phyloP scores from a whole-genome alignment of 2,888 invertebrate species.

The Pristionchus japonicus region DNA sequence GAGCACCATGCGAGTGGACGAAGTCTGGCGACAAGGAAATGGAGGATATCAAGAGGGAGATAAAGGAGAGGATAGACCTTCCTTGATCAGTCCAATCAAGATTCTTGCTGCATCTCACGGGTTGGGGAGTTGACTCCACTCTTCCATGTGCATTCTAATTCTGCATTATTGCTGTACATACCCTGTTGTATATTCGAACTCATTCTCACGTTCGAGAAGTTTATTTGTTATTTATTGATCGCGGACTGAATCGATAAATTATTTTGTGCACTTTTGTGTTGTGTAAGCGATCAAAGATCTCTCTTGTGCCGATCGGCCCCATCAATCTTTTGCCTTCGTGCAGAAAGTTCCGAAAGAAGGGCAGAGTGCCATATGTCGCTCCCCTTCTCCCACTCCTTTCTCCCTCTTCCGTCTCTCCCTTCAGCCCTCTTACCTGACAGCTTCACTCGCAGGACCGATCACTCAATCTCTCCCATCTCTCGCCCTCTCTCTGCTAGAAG shows the following conservation, averaged over 20 bases:
- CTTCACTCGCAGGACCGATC: background rate
- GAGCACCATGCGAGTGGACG: slow-evolving; percentile 69
- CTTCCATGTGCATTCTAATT: background rate
- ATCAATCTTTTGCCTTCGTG: slow-evolving; percentile 9
- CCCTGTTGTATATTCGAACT: background rate
- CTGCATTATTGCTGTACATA: background rate
- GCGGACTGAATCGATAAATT: background rate
- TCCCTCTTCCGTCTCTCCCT: background rate
- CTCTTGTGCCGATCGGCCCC: background rate
- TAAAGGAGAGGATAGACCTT: background rate
- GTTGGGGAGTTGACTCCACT: background rate
- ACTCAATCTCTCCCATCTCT: background rate
- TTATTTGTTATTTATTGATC: slow-evolving; percentile 13
- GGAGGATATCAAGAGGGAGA: background rate
- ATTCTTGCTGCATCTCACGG: background rate
- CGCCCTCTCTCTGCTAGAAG: too few species aligned
- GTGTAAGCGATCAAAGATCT: background rate
- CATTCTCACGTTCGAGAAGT: background rate
- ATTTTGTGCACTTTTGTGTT: background rate
- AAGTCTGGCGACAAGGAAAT: slow-evolving; percentile 46
- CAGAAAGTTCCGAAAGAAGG: slow-evolving; percentile 24
- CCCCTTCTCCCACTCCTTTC: background rate
- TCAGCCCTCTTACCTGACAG: background rate
- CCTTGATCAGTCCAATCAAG: background rate
- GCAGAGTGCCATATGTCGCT: slow-evolving; percentile 10